These are phyloP conservation scores for Emydocephalus ijimae DNA, from an alignment of 2,113 vertebrate genomes.

Conservation along the genomic window DNA sequence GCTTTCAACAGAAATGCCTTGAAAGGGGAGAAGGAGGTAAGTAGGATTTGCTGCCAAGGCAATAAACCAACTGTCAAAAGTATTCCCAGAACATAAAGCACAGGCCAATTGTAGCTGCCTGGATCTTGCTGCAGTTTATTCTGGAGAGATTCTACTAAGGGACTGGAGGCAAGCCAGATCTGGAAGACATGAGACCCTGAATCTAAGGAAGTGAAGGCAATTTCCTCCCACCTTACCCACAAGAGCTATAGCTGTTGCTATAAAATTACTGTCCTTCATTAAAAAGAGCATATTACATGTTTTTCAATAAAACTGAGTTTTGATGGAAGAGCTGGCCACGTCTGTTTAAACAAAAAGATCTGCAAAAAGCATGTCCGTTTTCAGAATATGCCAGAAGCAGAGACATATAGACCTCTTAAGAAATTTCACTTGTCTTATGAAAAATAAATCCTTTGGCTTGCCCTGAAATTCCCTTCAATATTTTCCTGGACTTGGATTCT, in stretches of 20 bases:
- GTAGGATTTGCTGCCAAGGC: slow-evolving; percentile 24
- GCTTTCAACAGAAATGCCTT: neutral
- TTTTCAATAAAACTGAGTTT: neutral
- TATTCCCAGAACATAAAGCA: slow-evolving; percentile 14
- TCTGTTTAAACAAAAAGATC: neutral
- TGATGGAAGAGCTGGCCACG: neutral
- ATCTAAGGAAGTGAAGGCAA: neutral
- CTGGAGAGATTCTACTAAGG: neutral
- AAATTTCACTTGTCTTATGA: neutral
- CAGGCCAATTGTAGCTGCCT: neutral
- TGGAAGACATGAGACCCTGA: neutral
- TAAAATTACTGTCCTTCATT: neutral
- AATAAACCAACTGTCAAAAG: slow-evolving; percentile 30
- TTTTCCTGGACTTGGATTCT: too few species aligned
- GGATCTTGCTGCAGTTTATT: neutral
- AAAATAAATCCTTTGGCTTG: neutral
- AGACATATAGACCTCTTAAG: neutral
- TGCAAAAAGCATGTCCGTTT: neutral
- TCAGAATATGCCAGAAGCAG: neutral
- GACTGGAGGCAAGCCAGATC: neutral
- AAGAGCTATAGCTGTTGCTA: neutral
- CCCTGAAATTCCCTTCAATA: neutral
- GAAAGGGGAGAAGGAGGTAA: neutral
- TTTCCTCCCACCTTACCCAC: neutral
- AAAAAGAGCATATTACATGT: neutral